Conservation (phyloP, 2,797 vertebrate species). For the Acrossocheilus fasciatus region DNA sequence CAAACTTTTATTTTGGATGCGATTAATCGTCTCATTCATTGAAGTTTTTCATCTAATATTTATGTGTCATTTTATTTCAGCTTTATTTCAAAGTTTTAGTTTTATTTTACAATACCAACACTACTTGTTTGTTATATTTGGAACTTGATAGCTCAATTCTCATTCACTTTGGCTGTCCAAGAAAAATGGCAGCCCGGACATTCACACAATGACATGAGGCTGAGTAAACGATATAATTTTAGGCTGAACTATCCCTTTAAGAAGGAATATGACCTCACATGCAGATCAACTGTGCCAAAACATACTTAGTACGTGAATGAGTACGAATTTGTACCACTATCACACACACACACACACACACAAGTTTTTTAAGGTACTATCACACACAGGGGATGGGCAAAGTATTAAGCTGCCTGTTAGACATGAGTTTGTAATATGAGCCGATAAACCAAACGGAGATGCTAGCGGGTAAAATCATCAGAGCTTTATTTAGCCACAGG, state of each 20-base stretch:
- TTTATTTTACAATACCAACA: background rate
- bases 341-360: conserved; percentile 53
- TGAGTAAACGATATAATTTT: background rate
- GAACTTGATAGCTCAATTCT: background rate
- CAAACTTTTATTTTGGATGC: too few species aligned
- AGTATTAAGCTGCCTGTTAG: conserved; percentile 30
- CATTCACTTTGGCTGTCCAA: background rate
- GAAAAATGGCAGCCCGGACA: background rate
- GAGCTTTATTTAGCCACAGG: conserved; percentile 70
- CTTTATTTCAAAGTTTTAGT: background rate
- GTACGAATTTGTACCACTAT: conserved; percentile 43
- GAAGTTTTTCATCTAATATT: background rate
- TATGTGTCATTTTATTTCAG: background rate
- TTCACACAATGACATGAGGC: background rate
- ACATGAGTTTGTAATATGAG: conserved; percentile 67
- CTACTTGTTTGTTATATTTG: background rate
- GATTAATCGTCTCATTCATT: too few species aligned
- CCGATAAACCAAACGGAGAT: conserved; percentile 70
- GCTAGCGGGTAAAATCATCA: conserved; percentile 63
- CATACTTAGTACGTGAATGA: conserved; percentile 45
- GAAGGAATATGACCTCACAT: background rate
- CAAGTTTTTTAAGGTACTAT: conserved; percentile 20
- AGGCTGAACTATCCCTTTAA: background rate
- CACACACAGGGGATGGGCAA: conserved; percentile 32
- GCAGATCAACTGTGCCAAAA: background rate